phyloP scores from a whole-genome alignment of 2,113 vertebrate species.

The Galemys pyrenaicus region DNA sequence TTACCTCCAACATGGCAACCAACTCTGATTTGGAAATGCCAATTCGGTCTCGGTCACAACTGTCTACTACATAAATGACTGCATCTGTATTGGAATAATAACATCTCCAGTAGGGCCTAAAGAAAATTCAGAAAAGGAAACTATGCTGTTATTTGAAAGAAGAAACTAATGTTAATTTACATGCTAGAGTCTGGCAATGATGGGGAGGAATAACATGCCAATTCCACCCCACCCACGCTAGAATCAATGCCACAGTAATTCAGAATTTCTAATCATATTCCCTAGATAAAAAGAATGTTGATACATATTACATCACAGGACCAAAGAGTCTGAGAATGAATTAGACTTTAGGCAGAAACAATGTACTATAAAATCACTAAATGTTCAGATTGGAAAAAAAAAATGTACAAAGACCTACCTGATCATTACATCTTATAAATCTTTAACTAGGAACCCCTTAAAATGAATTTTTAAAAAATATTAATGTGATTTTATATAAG shows the following conservation, averaged over 20 bases:
- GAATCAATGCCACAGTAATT: background rate
- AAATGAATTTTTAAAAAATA: slow-evolving; percentile 6
- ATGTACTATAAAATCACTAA: slow-evolving; percentile 35
- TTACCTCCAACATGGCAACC: slow-evolving; percentile 98
- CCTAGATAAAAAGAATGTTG: background rate
- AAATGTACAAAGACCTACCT: background rate
- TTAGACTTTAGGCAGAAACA: slow-evolving; percentile 11
- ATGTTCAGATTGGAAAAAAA: background rate
- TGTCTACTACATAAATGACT: slow-evolving; percentile 99
- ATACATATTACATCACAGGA: slow-evolving; percentile 16
- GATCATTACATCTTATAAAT: background rate
- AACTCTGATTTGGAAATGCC: slow-evolving; percentile 98
- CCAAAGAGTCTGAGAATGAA: background rate
- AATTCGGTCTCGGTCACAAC: slow-evolving; percentile 97
- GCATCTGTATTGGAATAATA: slow-evolving; percentile 99
- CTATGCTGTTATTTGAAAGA: background rate
- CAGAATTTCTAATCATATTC: background rate
- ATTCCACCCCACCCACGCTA: background rate
- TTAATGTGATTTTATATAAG: slow-evolving; percentile 12
- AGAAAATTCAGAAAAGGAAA: slow-evolving; percentile 46
- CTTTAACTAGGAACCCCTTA: background rate
- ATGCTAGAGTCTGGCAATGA: background rate
- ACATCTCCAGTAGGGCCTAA: slow-evolving; percentile 97
- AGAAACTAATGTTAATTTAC: background rate
- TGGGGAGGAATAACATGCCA: background rate